Conservation (phyloP, 2,113 vertebrate genomes). For the Clarias gariepinus region DNA sequence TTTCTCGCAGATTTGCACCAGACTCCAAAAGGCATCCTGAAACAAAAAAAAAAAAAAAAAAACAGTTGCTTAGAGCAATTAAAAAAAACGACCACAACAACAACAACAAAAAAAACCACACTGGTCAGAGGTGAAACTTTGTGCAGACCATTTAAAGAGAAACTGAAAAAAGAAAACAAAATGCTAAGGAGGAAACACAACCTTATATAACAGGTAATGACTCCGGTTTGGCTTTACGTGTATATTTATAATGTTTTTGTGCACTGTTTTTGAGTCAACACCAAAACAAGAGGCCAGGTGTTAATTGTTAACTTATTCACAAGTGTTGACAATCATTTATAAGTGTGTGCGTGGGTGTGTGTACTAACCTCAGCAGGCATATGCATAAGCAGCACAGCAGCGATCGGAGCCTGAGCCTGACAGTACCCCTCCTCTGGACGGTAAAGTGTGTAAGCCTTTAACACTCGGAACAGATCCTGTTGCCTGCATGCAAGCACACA, state of each 20-base stretch:
- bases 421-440: conserved; percentile 97
- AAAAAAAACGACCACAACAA: no score
- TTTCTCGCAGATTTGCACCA: conserved; percentile 82
- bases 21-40: conserved; percentile 80
- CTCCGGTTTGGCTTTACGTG: no score
- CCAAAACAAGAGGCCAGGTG: background rate
- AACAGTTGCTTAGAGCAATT: background rate
- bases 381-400: conserved; percentile 96
- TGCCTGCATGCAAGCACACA: conserved; percentile 73
- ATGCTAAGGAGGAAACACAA: no score
- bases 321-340: background rate
- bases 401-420: conserved; percentile 95
- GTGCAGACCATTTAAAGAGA: background rate
- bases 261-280: no score
- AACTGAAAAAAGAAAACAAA: no score
- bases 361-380: conserved; percentile 92
- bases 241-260: no score
- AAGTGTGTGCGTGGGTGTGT: background rate
- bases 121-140: no score
- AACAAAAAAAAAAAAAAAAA: no score
- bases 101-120: no score
- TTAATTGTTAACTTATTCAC: background rate
- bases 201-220: no score
- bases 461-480: conserved; percentile 89
- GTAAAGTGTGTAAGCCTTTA: conserved; percentile 93